These are phyloP conservation scores for Theocolax elegans DNA, from an alignment of 1,140 invertebrate species.

Conservation along the genomic window DNA sequence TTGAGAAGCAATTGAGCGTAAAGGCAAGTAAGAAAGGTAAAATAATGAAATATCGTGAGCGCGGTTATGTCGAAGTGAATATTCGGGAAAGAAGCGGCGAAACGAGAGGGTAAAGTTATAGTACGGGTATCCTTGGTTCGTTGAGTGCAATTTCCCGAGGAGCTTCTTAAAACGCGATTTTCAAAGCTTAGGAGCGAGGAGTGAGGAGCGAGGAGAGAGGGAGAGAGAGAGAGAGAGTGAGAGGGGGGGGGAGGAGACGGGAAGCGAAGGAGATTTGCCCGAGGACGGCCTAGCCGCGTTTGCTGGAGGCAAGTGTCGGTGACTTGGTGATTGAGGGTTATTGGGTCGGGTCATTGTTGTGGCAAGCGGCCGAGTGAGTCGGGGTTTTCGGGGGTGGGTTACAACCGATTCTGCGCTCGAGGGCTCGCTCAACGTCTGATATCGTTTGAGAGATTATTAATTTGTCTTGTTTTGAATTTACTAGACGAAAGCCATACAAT, in stretches of 20 bases:
- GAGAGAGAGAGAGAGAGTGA: too few species aligned
- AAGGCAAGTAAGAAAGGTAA: too few species aligned
- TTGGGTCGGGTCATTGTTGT: constrained; percentile 13
- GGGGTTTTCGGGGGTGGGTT: neutral
- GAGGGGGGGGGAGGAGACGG: too few species aligned
- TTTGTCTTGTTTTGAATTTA: constrained; percentile 3
- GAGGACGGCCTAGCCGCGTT: too few species aligned
- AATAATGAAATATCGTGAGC: too few species aligned
- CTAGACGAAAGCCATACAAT: neutral
- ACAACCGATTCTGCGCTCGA: too few species aligned
- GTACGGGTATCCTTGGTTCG: constrained; percentile 16
- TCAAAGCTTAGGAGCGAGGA: constrained; percentile 14
- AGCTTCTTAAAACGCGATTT: constrained; percentile 29
- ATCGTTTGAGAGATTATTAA: constrained; percentile 21
- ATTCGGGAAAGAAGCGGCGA: neutral
- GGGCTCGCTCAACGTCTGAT: neutral
- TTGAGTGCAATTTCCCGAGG: constrained; percentile 27
- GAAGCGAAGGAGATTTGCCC: neutral
- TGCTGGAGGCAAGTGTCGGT: constrained; percentile 11
- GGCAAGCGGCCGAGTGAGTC: neutral
- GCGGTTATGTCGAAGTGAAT: too few species aligned
- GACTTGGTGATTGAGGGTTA: constrained; percentile 33
- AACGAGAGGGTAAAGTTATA: constrained; percentile 7
- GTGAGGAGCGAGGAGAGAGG: too few species aligned
- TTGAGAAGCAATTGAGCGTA: too few species aligned